Evolutionary conservation across 2,797 vertebrate species (phyloP).

Genomic region (Pipistrellus pygmaeus): DNA sequence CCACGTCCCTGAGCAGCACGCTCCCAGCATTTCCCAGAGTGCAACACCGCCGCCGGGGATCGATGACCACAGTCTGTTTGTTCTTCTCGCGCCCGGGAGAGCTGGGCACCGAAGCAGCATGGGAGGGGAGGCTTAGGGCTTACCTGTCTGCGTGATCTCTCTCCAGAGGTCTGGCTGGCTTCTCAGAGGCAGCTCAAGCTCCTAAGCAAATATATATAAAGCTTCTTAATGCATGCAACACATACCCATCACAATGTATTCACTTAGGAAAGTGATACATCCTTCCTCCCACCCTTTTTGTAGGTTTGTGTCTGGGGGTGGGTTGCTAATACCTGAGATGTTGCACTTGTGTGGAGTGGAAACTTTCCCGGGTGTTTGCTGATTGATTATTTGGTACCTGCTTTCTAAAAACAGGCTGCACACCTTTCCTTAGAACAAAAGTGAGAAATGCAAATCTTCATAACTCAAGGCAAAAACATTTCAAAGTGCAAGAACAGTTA

Average conservation of each 20-base stretch:
- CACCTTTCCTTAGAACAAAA: slow-evolving; percentile 76
- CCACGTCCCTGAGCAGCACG: slow-evolving; percentile 52
- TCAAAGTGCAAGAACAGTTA: slow-evolving; percentile 82
- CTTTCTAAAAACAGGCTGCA: slow-evolving; percentile 75
- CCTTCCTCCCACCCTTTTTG: slow-evolving; percentile 29
- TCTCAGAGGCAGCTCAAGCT: background rate
- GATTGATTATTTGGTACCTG: slow-evolving; percentile 79
- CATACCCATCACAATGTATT: slow-evolving; percentile 35
- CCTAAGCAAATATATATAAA: background rate
- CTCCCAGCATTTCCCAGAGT: slow-evolving; percentile 73
- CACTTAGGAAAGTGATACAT: slow-evolving; percentile 26
- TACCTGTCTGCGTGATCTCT: background rate
- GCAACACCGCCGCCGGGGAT: slow-evolving; percentile 71
- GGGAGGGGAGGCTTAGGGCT: background rate
- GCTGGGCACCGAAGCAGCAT: slow-evolving; percentile 1
- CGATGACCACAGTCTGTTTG: slow-evolving; percentile 65
- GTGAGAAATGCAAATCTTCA: slow-evolving; percentile 79
- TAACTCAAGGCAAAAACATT: slow-evolving; percentile 80
- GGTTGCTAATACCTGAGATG: slow-evolving; percentile 62
- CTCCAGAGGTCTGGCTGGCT: background rate
- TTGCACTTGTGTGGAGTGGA: slow-evolving; percentile 61
- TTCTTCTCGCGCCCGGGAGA: slow-evolving; percentile 48
- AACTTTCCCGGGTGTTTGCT: slow-evolving; percentile 76
- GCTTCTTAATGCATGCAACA: background rate
- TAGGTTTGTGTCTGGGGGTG: slow-evolving; percentile 44